Evolutionary conservation across 2,113 vertebrate species (phyloP).

Genomic region (Martes martes): DNA sequence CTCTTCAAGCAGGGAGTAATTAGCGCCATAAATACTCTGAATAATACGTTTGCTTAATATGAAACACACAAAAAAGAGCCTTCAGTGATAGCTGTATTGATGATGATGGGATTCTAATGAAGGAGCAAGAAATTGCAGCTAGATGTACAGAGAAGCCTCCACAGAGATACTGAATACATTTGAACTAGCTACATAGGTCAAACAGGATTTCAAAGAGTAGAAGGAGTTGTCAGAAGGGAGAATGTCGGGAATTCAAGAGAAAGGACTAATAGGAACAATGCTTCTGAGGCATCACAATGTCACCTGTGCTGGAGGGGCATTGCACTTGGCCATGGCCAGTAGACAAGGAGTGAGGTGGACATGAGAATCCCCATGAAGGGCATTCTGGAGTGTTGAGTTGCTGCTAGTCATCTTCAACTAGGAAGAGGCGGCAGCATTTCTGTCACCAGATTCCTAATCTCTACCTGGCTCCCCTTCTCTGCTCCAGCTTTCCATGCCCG

Average conservation of each 20-base stretch:
- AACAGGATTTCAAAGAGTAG: neutral
- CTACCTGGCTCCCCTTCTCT: fast-evolving
- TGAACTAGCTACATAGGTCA: neutral
- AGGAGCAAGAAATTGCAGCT: neutral
- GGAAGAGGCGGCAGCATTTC: neutral
- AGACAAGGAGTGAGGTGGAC: neutral
- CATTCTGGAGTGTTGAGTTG: neutral
- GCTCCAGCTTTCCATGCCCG: fast-evolving
- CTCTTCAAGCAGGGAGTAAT: neutral
- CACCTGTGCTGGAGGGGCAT: neutral
- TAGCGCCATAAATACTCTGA: neutral
- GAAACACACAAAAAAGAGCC: neutral
- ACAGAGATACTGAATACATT: neutral
- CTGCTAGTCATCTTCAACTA: neutral
- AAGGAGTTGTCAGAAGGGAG: neutral
- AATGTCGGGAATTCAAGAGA: neutral
- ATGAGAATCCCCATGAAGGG: neutral
- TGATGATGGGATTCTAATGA: neutral
- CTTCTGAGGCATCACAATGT: neutral
- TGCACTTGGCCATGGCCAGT: no score
- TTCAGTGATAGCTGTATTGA: neutral
- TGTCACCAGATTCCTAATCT: neutral
- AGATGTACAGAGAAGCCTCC: neutral
- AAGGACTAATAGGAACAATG: neutral
- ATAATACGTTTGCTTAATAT: neutral